Conservation (phyloP, 2,888 invertebrate species). For the Lepidocyrtoides sp. region DNA sequence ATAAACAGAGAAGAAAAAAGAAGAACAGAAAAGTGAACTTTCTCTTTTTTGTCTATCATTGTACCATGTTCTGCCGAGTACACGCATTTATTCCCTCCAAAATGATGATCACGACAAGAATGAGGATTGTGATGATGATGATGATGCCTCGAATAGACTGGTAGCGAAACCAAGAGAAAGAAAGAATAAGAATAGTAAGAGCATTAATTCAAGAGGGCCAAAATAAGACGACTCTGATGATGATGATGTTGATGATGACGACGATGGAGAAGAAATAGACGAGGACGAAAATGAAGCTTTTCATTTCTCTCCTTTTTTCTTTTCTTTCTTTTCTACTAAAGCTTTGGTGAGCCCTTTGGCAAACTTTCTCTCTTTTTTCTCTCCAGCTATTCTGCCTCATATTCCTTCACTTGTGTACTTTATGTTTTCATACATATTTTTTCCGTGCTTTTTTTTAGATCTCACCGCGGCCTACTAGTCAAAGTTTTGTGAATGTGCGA, state of each 20-base stretch:
- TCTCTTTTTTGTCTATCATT: constrained; percentile 27
- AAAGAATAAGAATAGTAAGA: constrained; percentile 53
- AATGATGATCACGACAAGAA: constrained; percentile 32
- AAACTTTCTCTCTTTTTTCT: constrained; percentile 60
- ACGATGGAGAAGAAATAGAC: constrained; percentile 26
- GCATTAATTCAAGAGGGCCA: constrained; percentile 71
- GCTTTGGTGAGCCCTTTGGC: constrained; percentile 76
- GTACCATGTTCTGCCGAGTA: constrained; percentile 5
- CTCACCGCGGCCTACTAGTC: neutral
- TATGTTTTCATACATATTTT: constrained; percentile 2
- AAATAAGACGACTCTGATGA: constrained; percentile 68
- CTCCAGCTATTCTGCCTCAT: constrained; percentile 46
- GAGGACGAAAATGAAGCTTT: constrained; percentile 53
- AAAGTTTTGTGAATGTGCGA: neutral
- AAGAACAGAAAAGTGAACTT: constrained; percentile 55
- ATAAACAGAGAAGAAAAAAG: neutral
- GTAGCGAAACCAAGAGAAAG: constrained; percentile 26
- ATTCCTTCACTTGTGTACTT: neutral
- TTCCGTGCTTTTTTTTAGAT: neutral
- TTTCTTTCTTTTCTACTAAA: constrained; percentile 49
- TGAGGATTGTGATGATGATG: neutral
- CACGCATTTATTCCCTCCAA: constrained; percentile 42
- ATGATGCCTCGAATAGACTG: constrained; percentile 48
- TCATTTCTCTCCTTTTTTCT: constrained; percentile 56
- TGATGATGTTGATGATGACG: constrained; percentile 41